A percentile compares a stretch with the other conserved stretches of the same genome.
These are phyloP conservation scores for Hydraecia micacea DNA, from an alignment of 2,888 invertebrate species.

Conservation along the genomic window DNA sequence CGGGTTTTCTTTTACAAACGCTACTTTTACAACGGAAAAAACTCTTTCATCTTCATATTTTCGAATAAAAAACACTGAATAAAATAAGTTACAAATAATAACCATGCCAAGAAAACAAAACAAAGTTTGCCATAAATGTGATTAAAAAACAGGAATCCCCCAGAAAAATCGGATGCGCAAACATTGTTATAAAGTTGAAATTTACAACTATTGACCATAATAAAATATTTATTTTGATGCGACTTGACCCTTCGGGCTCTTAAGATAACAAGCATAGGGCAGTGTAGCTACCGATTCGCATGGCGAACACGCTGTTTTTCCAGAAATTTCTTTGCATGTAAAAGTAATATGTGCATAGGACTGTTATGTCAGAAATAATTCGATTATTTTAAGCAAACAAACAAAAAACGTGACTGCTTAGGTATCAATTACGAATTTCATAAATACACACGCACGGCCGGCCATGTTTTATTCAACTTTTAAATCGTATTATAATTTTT, in stretches of 20 bases:
- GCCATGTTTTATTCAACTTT: constrained; percentile 83
- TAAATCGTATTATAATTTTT: constrained; percentile 81
- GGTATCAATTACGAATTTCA: constrained; percentile 59
- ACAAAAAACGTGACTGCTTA: constrained; percentile 39
- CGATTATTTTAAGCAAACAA: constrained; percentile 47
- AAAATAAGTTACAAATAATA: not conserved
- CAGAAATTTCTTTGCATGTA: not conserved
- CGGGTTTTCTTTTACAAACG: constrained; percentile 12
- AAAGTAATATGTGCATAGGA: not conserved
- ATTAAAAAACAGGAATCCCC: not conserved
- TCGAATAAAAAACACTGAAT: not conserved
- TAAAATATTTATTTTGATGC: constrained; percentile 52
- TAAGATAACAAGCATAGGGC: constrained; percentile 15
- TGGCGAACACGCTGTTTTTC: not conserved
- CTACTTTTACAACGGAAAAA: no score
- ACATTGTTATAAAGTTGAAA: constrained; percentile 20
- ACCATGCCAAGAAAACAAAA: not conserved
- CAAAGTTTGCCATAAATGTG: not conserved
- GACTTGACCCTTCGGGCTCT: constrained; percentile 12
- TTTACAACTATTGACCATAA: constrained; percentile 38
- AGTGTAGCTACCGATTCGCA: constrained; percentile 1
- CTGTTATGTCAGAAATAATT: constrained; percentile 17
- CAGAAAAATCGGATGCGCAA: constrained; percentile 4
- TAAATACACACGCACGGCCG: constrained; percentile 73
- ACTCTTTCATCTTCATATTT: not conserved